Conservation (phyloP, 53 echinoderm and acorn worm genomes). For the Hippasteria phrygiana region DNA sequence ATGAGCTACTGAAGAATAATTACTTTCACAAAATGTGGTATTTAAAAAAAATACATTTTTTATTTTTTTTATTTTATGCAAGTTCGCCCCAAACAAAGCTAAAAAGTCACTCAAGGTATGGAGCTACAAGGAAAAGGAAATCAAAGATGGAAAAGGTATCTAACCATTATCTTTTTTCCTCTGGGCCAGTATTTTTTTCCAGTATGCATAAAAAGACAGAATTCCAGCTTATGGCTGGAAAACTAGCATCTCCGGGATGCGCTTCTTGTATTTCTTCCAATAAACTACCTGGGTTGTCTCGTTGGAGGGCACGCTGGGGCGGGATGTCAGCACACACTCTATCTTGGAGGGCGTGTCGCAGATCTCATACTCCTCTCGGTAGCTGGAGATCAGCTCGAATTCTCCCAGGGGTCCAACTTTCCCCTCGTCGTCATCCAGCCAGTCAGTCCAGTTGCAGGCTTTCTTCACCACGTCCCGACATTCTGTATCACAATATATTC, state of each 20-base stretch:
- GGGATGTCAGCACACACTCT: slow-evolving; percentile 46
- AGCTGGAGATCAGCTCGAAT: slow-evolving; percentile 57
- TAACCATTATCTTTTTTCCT: neutral
- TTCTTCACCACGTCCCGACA: slow-evolving; percentile 24
- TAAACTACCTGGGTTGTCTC: slow-evolving; percentile 39
- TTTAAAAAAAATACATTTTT: too few relatives aligned
- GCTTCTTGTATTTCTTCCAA: neutral
- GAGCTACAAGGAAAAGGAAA: too few relatives aligned
- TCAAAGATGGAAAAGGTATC: neutral
- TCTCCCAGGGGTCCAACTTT: slow-evolving; percentile 56
- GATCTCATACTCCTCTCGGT: slow-evolving; percentile 37
- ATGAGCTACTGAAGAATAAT: too few relatives aligned
- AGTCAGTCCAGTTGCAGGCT: slow-evolving; percentile 44
- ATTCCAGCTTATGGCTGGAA: too few relatives aligned
- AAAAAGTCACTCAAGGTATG: too few relatives aligned
- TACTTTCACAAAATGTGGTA: too few relatives aligned
- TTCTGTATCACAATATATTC: neutral
- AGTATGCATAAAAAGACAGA: neutral
- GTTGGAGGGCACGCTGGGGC: slow-evolving; percentile 17
- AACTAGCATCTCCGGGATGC: too few relatives aligned
- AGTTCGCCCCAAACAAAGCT: too few relatives aligned
- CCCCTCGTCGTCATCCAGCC: slow-evolving; percentile 54
- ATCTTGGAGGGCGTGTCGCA: slow-evolving; percentile 35
- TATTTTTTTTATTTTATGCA: too few relatives aligned
- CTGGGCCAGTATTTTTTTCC: too few relatives aligned